These are phyloP conservation scores for Intellagama lesueurii DNA, from an alignment of 2,797 vertebrate species.

Conservation along the genomic window DNA sequence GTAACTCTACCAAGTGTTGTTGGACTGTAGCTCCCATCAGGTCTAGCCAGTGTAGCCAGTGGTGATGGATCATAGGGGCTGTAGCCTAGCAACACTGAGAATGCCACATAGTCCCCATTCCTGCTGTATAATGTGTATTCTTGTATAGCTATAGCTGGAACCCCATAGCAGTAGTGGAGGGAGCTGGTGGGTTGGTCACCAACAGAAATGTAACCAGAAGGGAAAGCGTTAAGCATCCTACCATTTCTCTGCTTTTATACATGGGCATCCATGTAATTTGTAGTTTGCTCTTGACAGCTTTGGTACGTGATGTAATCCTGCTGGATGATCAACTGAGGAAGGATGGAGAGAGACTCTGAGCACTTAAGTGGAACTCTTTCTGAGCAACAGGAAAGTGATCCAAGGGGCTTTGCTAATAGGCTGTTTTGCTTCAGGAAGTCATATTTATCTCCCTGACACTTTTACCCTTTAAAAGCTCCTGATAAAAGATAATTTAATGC, in stretches of 20 bases:
- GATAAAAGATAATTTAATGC: constrained; percentile 11
- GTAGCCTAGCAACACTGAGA: background rate
- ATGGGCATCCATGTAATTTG: background rate
- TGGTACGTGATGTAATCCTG: background rate
- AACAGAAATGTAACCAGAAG: background rate
- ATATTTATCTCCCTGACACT: constrained; percentile 27
- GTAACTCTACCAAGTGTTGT: background rate
- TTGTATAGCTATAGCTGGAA: background rate
- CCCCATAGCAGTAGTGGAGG: background rate
- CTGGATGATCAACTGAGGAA: background rate
- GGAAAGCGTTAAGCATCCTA: background rate
- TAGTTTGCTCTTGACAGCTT: background rate
- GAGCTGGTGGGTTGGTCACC: background rate
- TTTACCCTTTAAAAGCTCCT: constrained; percentile 19
- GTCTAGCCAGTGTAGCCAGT: background rate
- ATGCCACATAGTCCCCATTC: background rate
- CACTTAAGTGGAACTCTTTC: background rate
- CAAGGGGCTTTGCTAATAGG: constrained; percentile 7
- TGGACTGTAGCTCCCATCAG: background rate
- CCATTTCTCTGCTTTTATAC: background rate
- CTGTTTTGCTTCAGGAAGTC: constrained; percentile 45
- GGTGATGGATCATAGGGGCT: background rate
- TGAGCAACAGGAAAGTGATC: constrained; percentile 1
- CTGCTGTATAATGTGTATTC: too few relatives aligned
- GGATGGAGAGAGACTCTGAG: background rate